Conservation (phyloP, 2,797 vertebrate species). For the Sphenopsis melanotis region DNA sequence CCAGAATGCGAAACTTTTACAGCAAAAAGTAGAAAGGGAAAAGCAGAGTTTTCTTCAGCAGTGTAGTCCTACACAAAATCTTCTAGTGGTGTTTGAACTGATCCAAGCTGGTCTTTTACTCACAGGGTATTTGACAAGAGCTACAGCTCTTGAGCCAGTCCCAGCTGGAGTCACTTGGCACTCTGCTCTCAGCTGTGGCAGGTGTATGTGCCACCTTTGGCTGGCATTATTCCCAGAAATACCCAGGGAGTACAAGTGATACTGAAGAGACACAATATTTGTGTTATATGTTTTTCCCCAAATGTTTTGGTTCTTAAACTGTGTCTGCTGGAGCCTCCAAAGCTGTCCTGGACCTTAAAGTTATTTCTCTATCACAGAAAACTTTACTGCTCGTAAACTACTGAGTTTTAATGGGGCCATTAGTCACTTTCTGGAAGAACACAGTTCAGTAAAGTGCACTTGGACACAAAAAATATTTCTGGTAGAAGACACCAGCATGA, state of each 20-base stretch:
- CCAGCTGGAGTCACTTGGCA: background rate
- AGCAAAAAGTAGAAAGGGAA: background rate
- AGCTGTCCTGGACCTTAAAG: background rate
- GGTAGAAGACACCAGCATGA: background rate
- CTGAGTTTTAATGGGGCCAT: background rate
- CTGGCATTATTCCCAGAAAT: background rate
- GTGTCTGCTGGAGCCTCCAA: background rate
- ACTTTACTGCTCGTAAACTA: background rate
- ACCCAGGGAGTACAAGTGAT: background rate
- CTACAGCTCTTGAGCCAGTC: background rate
- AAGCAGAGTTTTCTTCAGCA: background rate
- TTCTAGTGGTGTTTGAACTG: background rate
- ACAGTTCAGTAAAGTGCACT: background rate
- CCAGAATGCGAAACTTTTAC: background rate
- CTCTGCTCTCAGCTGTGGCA: background rate
- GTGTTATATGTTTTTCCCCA: background rate
- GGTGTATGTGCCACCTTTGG: background rate
- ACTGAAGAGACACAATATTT: background rate
- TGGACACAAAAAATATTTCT: background rate
- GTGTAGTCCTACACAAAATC: background rate
- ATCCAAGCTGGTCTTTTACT: background rate
- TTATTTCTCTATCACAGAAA: slow-evolving; percentile 7
- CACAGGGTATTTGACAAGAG: background rate
- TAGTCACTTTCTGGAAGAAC: background rate
- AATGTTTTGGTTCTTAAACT: background rate